These are phyloP conservation scores for Melierax canorus DNA, from an alignment of 2,113 vertebrate genomes.

Conservation along the genomic window DNA sequence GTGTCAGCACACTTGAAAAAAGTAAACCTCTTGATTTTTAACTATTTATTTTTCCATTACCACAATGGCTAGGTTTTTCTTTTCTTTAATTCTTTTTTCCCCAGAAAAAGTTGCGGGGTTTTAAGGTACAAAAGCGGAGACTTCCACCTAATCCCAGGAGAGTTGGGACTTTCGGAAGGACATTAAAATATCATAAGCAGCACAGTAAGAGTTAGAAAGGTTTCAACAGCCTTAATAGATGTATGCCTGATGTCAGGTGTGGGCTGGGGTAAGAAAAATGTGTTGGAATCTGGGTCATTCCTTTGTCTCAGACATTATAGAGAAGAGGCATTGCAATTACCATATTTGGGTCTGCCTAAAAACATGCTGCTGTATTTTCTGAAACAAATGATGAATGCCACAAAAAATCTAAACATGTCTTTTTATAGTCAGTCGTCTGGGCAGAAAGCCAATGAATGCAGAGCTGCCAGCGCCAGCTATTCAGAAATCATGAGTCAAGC, in stretches of 20 bases:
- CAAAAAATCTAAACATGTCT: slow-evolving; percentile 47
- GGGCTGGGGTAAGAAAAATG: neutral
- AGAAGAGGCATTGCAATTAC: neutral
- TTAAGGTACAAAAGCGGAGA: neutral
- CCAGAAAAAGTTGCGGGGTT: neutral
- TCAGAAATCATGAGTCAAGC: neutral
- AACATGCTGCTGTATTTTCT: neutral
- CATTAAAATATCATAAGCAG: neutral
- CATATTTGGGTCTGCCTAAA: slow-evolving; percentile 18
- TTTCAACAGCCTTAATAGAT: neutral
- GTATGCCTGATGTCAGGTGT: neutral
- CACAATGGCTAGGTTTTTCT: neutral
- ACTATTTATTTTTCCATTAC: neutral
- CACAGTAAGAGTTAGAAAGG: neutral
- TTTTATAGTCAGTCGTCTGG: slow-evolving; percentile 2
- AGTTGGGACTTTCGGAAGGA: neutral
- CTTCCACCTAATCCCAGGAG: neutral
- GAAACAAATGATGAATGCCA: neutral
- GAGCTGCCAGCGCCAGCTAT: neutral
- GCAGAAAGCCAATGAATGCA: neutral
- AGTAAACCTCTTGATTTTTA: neutral
- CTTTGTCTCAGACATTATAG: neutral
- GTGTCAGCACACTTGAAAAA: neutral
- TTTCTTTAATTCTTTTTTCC: neutral
- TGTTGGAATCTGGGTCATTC: fast-evolving